Base-by-base conservation (phyloP, 2,113 vertebrate genomes). In the Aptenodytes patagonicus region DNA sequence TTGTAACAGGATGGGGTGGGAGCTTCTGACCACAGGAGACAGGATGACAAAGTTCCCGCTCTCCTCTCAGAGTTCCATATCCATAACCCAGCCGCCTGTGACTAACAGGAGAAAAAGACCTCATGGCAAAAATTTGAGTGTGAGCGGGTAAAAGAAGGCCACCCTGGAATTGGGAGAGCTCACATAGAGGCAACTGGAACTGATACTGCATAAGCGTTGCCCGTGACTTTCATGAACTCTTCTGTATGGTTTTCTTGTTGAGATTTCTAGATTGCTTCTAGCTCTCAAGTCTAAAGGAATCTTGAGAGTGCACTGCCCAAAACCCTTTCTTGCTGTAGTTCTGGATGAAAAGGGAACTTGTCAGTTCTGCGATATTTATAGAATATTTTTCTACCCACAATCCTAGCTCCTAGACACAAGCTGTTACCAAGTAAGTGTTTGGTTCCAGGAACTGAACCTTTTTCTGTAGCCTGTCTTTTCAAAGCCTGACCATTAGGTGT, bases 301-400 rank as follows among this genome's bases (percentile, higher is more conserved):
- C 32, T 60, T 42, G 26, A 32, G 65, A 70, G 44, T 24, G 31
- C 42, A 24, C 72, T 89, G 64, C 38, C 89, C 77, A 21, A 91
- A 94, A 16, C 34, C 64, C 32, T 82, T 75, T 71, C 61, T 87
- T 93, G 73, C 81, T 61, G n/a, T 75, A 71, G 52, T 85, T 91
- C 61, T 91, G 75, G 81, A 11, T 83, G 75, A 86, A 91, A 83
- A 66, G 78, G 87, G 75, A 94, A 73, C 95, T 88, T 77, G 90
- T 88, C 93, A 88, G 70, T 76, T 46, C 90, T 80, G 87, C 0
- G 54, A 44, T 96, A 96, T 94, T 96, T 97, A 93, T 96, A 96
- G 95, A 81, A 47, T 87, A 84, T 93, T 95, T 96, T 94, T 96
- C 96, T 95, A 95, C 96, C 95, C 91, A 93, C 87, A 95, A 78